Evolutionary conservation across 30 jellyfish, hydroid and myxozoan species (phyloP).

Genomic region (Rhopilema esculentum): DNA sequence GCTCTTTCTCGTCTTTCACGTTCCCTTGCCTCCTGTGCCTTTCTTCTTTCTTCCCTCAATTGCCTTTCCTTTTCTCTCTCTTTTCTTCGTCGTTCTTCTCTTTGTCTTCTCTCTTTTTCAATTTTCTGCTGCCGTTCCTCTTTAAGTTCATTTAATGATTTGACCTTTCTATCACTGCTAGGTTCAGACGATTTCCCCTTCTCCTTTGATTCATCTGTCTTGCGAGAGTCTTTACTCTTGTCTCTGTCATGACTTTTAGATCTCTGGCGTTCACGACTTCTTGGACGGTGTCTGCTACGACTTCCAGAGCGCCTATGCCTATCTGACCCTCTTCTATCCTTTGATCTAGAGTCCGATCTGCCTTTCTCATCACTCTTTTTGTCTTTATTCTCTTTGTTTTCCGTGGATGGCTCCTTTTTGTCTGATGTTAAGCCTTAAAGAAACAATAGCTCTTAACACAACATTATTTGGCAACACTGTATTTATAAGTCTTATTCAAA

Average conservation of each 20-base stretch:
- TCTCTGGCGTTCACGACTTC: constrained; percentile 41
- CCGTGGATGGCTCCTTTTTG: constrained; percentile 1
- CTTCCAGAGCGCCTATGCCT: constrained; percentile 28
- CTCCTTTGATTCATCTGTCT: constrained; percentile 35
- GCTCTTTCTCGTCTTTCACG: constrained; percentile 94
- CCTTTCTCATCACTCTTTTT: constrained; percentile 19
- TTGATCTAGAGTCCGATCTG: constrained; percentile 34
- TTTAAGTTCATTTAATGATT: constrained; percentile 55
- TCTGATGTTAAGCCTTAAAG: neutral
- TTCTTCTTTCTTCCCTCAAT: constrained; percentile 87
- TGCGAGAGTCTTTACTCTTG: constrained; percentile 43
- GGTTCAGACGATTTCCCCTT: constrained; percentile 23
- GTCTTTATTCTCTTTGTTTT: constrained; percentile 10
- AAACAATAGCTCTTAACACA: neutral
- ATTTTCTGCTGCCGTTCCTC: constrained; percentile 76
- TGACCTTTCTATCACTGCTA: constrained; percentile 37
- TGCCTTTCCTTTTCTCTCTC: constrained; percentile 89
- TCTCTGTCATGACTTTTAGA: constrained; percentile 52
- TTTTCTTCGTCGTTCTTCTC: constrained; percentile 83
- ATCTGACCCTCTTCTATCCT: constrained; percentile 35
- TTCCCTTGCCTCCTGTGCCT: constrained; percentile 89
- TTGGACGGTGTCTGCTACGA: constrained; percentile 62
- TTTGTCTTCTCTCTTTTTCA: constrained; percentile 66
- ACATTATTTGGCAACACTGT: neutral
- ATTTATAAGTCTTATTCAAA: too few relatives aligned